These are phyloP conservation scores for Pelochelys cantorii DNA, from an alignment of 2,797 vertebrate species.

Conservation along the genomic window DNA sequence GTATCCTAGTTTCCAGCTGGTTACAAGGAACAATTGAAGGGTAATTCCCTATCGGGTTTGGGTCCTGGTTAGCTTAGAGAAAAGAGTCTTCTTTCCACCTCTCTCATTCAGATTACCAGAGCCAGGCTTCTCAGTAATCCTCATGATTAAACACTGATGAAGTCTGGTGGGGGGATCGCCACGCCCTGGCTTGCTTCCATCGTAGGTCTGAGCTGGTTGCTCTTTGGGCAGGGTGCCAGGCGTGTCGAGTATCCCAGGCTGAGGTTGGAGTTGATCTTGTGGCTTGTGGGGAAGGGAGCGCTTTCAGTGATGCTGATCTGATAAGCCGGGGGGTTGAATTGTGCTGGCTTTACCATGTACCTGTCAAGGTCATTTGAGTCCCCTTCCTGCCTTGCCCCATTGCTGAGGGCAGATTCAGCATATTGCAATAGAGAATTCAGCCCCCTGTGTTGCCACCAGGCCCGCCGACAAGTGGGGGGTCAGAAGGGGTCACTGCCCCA, in stretches of 20 bases:
- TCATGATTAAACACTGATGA: not conserved
- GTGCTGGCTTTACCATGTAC: not conserved
- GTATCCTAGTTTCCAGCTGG: not conserved
- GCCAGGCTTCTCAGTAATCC: not conserved
- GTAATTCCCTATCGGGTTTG: not conserved
- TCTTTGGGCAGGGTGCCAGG: not conserved
- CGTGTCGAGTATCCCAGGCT: fast-evolving
- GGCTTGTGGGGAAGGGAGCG: fast-evolving
- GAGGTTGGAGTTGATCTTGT: not conserved
- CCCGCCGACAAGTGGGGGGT: no score
- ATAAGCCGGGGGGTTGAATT: fast-evolving
- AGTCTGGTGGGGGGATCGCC: no score
- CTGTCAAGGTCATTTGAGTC: not conserved
- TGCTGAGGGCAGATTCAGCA: not conserved
- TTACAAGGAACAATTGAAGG: not conserved
- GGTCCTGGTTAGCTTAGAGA: not conserved
- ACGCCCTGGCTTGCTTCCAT: not conserved
- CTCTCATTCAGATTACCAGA: not conserved
- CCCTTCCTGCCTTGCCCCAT: fast-evolving
- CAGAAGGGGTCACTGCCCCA: no score
- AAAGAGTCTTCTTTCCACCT: not conserved
- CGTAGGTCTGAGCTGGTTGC: not conserved
- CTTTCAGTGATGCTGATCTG: fast-evolving
- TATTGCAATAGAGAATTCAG: no score
- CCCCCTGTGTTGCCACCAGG: fast-evolving